Evolutionary conservation across 2,113 vertebrate species (phyloP).

Genomic region (Synodontis membranacea): DNA sequence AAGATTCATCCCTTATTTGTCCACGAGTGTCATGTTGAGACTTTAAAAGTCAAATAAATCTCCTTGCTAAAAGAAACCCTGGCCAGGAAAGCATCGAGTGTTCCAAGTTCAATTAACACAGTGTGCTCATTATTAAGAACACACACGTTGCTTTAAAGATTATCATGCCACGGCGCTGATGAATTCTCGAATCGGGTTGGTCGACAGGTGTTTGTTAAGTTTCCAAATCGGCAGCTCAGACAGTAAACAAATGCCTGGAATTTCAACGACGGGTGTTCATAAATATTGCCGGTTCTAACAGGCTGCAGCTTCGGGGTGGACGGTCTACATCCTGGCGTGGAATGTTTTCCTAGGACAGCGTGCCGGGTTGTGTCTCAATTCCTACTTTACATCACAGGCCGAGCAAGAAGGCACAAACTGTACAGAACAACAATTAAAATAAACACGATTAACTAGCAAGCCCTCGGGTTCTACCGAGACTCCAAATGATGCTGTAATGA

Average conservation of each 20-base stretch:
- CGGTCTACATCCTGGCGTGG: neutral
- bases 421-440: neutral
- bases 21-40: neutral
- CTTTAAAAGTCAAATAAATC: neutral
- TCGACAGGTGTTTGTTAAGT: neutral
- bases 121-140: neutral
- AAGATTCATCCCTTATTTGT: conserved; percentile 4
- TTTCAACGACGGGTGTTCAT: neutral
- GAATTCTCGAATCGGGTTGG: neutral
- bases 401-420: neutral
- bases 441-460: neutral
- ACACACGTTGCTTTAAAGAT: neutral
- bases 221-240: neutral
- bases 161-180: no score
- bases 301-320: neutral
- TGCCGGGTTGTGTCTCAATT: neutral
- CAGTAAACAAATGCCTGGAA: neutral
- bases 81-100: neutral
- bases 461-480: neutral
- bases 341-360: neutral
- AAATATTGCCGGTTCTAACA: neutral
- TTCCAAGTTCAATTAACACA: neutral
- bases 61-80: neutral
- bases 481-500: neutral
- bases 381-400: neutral